These are phyloP conservation scores for Cheirogaleus medius DNA, from an alignment of 2,113 vertebrate genomes.

Conservation along the genomic window DNA sequence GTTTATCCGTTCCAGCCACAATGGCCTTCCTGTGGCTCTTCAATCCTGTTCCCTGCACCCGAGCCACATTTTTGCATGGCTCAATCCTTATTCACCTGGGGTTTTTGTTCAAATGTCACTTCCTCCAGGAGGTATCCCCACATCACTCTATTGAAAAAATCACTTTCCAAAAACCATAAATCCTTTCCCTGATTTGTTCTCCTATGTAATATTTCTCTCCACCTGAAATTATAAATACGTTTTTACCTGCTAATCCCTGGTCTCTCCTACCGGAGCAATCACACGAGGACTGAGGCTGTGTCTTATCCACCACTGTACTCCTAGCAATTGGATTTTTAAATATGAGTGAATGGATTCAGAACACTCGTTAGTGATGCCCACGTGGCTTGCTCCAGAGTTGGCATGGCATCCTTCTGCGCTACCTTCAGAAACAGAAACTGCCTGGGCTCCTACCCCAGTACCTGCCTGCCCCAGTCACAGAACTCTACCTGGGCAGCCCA, in stretches of 20 bases:
- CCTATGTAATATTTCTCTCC: background rate
- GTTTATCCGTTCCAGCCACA: fast-evolving
- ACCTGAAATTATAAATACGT: background rate
- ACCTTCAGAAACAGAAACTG: background rate
- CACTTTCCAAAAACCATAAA: fast-evolving
- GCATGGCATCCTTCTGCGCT: fast-evolving
- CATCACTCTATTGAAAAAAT: background rate
- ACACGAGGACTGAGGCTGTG: background rate
- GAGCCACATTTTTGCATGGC: fast-evolving
- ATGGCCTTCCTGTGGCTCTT: background rate
- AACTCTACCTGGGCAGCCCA: background rate
- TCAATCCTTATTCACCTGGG: background rate
- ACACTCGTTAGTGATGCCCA: fast-evolving
- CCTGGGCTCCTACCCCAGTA: background rate
- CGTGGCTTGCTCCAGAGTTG: fast-evolving
- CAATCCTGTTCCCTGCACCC: background rate
- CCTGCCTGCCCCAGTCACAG: background rate
- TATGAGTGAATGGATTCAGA: background rate
- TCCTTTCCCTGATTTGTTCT: too few species aligned
- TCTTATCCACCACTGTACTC: too few species aligned
- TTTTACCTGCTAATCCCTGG: background rate
- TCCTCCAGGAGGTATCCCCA: background rate
- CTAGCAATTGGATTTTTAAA: background rate
- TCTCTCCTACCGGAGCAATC: background rate
- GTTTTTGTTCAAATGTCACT: background rate